A percentile compares a stretch with the other conserved stretches of the same genome.
These are phyloP conservation scores for Campylorhamphus procurvoides DNA, from an alignment of 2,113 vertebrate genomes.

Conservation along the genomic window DNA sequence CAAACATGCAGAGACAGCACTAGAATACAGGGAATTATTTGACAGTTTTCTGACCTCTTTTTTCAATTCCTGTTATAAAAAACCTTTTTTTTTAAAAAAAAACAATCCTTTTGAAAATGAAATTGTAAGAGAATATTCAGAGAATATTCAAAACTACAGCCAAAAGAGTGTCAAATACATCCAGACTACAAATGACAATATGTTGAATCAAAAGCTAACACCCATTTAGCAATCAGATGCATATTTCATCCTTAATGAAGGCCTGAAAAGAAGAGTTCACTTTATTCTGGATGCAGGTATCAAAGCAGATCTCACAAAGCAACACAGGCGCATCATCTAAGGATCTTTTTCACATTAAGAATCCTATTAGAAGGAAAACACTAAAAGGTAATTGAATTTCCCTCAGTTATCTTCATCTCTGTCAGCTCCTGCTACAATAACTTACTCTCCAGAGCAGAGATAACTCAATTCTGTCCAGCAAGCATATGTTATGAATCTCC, in stretches of 20 bases:
- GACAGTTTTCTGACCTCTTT: not conserved
- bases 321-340: constrained; percentile 83
- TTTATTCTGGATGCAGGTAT: constrained; percentile 76
- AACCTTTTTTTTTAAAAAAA: not conserved
- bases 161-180: not conserved
- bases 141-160: not conserved
- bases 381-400: constrained; percentile 99
- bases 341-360: constrained; percentile 99
- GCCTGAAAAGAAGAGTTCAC: constrained; percentile 80
- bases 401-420: constrained; percentile 99
- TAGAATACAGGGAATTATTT: not conserved
- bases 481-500: constrained; percentile 95
- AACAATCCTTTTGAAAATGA: not conserved
- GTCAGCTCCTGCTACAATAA: constrained; percentile 98
- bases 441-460: constrained; percentile 94
- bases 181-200: constrained; percentile 24
- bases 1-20: not conserved
- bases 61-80: not conserved
- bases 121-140: not conserved
- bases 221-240: constrained; percentile 76
- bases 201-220: constrained; percentile 79
- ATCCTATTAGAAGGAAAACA: constrained; percentile 99
- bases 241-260: constrained; percentile 86
- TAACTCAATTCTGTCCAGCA: constrained; percentile 97
- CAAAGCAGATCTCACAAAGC: constrained; percentile 75